phyloP scores from a whole-genome alignment of 1,140 invertebrate species.

The Cydia pomonella region DNA sequence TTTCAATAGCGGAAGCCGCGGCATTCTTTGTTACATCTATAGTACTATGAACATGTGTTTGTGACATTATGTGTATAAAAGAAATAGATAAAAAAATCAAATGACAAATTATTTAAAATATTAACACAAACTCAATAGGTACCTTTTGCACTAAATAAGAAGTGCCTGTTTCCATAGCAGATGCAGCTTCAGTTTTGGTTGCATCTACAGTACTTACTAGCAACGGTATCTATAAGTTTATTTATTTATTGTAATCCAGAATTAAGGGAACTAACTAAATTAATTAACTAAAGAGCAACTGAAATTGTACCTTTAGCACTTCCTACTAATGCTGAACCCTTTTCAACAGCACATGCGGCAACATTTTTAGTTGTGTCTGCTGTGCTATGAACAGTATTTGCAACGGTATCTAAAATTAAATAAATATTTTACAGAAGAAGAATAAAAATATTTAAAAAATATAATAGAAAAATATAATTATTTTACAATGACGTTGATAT shows the following conservation, averaged over 20 bases:
- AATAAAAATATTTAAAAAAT: constrained; percentile 34
- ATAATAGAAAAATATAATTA: constrained; percentile 7
- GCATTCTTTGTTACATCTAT: constrained; percentile 65
- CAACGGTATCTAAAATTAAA: constrained; percentile 52
- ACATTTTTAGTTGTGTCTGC: constrained; percentile 53
- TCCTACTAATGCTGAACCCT: constrained; percentile 41
- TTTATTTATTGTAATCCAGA: neutral
- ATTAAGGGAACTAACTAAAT: neutral
- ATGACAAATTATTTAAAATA: constrained; percentile 19
- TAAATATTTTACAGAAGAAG: constrained; percentile 28
- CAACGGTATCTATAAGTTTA: constrained; percentile 49
- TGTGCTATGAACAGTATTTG: constrained; percentile 47
- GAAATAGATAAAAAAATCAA: neutral
- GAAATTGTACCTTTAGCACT: constrained; percentile 21
- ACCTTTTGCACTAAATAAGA: constrained; percentile 40
- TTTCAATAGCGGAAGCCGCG: constrained; percentile 55
- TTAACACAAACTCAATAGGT: constrained; percentile 25
- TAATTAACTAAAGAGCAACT: neutral
- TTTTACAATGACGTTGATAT: neutral
- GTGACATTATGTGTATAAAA: constrained; percentile 37
- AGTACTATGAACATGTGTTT: constrained; percentile 46
- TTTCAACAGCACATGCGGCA: constrained; percentile 47
- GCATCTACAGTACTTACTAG: constrained; percentile 48
- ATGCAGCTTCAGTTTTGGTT: constrained; percentile 44
- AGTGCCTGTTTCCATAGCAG: neutral